phyloP scores from a whole-genome alignment of 2,888 invertebrate genomes.

The Drosophila kanekoi region DNA sequence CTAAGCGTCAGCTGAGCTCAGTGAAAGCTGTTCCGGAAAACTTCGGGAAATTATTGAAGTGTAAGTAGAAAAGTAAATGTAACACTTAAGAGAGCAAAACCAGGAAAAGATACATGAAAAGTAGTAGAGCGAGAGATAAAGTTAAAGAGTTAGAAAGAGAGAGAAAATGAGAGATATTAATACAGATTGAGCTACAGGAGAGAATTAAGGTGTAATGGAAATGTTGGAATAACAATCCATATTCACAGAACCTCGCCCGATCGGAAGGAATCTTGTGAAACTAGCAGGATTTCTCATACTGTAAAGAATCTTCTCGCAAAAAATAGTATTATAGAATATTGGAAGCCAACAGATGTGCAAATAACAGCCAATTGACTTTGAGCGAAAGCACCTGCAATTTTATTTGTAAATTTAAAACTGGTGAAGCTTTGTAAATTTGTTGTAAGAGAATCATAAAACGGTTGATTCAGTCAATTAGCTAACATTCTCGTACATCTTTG shows the following conservation, averaged over 20 bases:
- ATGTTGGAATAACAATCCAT: too few relatives aligned
- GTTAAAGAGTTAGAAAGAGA: background rate
- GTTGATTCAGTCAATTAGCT: conserved; percentile 37
- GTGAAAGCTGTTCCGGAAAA: conserved; percentile 49
- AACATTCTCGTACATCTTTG: conserved; percentile 83
- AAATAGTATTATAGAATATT: too few relatives aligned
- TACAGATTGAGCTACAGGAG: too few relatives aligned
- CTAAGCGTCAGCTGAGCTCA: conserved; percentile 55
- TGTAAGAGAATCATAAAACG: background rate
- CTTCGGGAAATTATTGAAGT: conserved; percentile 30
- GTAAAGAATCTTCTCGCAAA: too few relatives aligned
- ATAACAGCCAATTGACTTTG: background rate
- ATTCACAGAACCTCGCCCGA: too few relatives aligned
- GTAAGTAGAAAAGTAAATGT: conserved; percentile 11
- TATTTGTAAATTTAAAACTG: conserved; percentile 20
- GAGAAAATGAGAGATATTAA: too few relatives aligned
- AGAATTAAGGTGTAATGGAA: too few relatives aligned
- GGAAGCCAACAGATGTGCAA: background rate
- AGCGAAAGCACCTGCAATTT: conserved; percentile 20
- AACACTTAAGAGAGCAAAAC: background rate
- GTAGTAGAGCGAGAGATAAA: background rate
- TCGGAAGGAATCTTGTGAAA: background rate
- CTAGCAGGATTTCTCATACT: background rate
- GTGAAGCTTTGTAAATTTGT: conserved; percentile 21
- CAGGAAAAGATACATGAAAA: background rate